Conservation (phyloP, 2,113 vertebrate species). For the Tenebrosternarchus preto region DNA sequence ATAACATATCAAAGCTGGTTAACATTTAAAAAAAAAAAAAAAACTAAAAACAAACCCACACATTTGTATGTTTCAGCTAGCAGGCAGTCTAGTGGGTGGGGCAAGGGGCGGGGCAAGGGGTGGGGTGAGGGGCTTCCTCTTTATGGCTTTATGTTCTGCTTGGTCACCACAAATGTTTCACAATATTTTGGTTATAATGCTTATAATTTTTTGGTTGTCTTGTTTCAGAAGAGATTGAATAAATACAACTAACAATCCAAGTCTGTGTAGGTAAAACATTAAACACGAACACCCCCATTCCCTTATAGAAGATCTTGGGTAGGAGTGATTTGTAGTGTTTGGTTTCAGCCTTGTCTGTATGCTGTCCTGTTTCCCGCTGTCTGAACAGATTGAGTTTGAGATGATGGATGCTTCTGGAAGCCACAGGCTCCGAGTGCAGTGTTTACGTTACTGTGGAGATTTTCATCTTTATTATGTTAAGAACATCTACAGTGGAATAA, state of each 20-base stretch:
- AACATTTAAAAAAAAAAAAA: background rate
- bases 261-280: background rate
- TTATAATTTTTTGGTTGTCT: too few relatives aligned
- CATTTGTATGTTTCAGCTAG: background rate
- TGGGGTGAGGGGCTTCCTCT: conserved; percentile 10
- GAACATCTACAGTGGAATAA: too few relatives aligned
- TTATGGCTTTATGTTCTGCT: background rate
- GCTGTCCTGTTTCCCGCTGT: background rate
- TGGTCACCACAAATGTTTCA: background rate
- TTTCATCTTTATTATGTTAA: too few relatives aligned
- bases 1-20: conserved; percentile 10
- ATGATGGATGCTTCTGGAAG: conserved; percentile 27
- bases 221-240: background rate
- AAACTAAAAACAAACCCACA: too few relatives aligned
- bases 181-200: too few relatives aligned
- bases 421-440: background rate
- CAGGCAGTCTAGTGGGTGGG: background rate
- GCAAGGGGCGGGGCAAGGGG: conserved; percentile 25
- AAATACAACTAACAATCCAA: background rate
- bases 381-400: background rate
- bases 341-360: conserved; percentile 2
- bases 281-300: too few relatives aligned
- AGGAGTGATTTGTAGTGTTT: background rate
- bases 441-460: background rate
- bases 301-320: background rate